phyloP scores from a whole-genome alignment of 2,797 vertebrate species.

The Hippopotamyrus pictus region DNA sequence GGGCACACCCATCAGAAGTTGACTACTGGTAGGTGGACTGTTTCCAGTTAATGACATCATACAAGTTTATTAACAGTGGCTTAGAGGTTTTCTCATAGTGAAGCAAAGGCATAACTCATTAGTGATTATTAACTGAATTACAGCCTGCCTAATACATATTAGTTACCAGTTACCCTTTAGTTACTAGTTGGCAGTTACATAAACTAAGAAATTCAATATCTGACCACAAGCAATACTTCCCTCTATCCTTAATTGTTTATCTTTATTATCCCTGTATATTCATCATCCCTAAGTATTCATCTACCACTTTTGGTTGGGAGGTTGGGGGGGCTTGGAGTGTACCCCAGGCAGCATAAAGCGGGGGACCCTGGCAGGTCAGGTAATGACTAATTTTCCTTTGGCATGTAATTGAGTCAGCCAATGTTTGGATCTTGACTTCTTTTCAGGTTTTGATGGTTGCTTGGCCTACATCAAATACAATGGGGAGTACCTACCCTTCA shows the following conservation, averaged over 20 bases:
- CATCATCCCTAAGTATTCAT: background rate
- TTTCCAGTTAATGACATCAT: background rate
- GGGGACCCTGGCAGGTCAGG: background rate
- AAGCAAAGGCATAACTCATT: background rate
- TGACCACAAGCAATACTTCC: background rate
- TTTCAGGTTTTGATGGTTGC: slow-evolving; percentile 88
- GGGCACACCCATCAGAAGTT: slow-evolving; percentile 68
- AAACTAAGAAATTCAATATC: background rate
- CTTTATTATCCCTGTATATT: background rate
- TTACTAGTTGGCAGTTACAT: background rate
- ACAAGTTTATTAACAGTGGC: background rate
- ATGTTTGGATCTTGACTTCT: background rate
- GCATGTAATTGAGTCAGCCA: background rate
- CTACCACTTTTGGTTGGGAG: background rate
- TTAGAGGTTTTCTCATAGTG: background rate
- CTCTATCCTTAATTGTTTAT: background rate
- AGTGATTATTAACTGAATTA: background rate
- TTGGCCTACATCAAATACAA: slow-evolving; percentile 83
- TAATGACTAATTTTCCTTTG: background rate
- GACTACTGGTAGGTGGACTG: slow-evolving; percentile 65
- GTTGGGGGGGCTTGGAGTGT: background rate
- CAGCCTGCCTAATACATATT: background rate
- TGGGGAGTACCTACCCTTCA: slow-evolving; percentile 76
- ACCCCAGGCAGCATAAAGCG: background rate
- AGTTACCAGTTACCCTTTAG: background rate